Percentiles rank a stretch among this genome's conserved stretches.
phyloP scores from a whole-genome alignment of 2,797 vertebrate species.

The Carcharodon carcharias region DNA sequence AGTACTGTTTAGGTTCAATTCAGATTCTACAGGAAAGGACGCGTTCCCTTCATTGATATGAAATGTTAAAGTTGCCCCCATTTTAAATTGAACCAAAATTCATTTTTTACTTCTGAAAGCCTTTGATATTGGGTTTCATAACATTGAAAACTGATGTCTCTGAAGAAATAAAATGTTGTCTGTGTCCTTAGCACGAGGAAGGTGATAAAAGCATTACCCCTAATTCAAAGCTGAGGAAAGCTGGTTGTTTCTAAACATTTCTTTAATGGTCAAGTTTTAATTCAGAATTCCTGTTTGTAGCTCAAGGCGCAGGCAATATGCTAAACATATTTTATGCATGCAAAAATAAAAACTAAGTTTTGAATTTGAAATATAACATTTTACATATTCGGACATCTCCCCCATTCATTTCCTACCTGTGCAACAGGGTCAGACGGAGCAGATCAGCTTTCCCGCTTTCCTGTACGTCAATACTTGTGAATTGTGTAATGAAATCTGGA shows the following conservation, averaged over 20 bases:
- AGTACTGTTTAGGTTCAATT: background rate
- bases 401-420: background rate
- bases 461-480: background rate
- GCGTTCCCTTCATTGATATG: background rate
- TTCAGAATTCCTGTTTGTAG: background rate
- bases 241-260: background rate
- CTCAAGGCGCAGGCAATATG: background rate
- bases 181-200: background rate
- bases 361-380: background rate
- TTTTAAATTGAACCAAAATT: conserved; percentile 6
- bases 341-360: background rate
- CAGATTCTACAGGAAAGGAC: background rate
- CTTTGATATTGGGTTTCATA: background rate
- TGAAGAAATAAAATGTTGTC: conserved; percentile 1
- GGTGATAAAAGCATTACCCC: background rate
- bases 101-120: background rate
- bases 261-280: background rate
- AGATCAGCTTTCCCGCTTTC: background rate
- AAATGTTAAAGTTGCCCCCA: background rate
- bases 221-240: background rate
- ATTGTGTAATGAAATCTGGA: background rate
- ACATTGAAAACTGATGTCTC: background rate
- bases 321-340: background rate
- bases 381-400: background rate
- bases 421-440: background rate